phyloP scores from a whole-genome alignment of 64 coral and sea anemone genomes.

The Dendrophyllia cribrosa region DNA sequence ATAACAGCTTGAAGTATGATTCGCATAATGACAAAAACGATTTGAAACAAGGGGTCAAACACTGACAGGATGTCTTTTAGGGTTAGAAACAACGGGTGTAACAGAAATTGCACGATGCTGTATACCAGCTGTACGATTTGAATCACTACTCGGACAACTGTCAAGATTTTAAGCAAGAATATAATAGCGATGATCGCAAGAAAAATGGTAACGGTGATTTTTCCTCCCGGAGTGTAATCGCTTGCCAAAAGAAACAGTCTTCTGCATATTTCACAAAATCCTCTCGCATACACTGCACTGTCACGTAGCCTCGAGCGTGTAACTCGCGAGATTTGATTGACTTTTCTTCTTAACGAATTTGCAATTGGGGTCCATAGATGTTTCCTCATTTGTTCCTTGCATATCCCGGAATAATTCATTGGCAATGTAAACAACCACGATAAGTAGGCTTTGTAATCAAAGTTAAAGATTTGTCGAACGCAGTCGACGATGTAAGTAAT shows the following conservation, averaged over 20 bases:
- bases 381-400: slow-evolving; percentile 15
- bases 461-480: neutral
- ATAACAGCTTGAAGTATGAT: neutral
- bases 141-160: slow-evolving; percentile 28
- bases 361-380: neutral
- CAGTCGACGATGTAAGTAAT: neutral
- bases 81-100: slow-evolving; percentile 45
- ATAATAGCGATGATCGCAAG: slow-evolving; percentile 19
- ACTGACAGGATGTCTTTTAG: slow-evolving; percentile 36
- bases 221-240: slow-evolving; percentile 65
- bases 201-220: slow-evolving; percentile 20
- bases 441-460: slow-evolving; percentile 9
- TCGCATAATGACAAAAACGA: neutral
- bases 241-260: slow-evolving; percentile 64
- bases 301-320: slow-evolving; percentile 12
- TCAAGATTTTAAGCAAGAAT: slow-evolving; percentile 11
- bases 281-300: slow-evolving; percentile 24
- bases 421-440: neutral
- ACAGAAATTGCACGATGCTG: slow-evolving; percentile 13
- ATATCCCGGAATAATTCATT: neutral
- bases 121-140: slow-evolving; percentile 9
- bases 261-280: slow-evolving; percentile 66
- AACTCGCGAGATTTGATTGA: neutral
- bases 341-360: neutral
- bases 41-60: neutral